A percentile compares a stretch with the other conserved stretches of the same genome.
Conservation (phyloP, 1,140 invertebrate genomes). For the Ips typographus region DNA sequence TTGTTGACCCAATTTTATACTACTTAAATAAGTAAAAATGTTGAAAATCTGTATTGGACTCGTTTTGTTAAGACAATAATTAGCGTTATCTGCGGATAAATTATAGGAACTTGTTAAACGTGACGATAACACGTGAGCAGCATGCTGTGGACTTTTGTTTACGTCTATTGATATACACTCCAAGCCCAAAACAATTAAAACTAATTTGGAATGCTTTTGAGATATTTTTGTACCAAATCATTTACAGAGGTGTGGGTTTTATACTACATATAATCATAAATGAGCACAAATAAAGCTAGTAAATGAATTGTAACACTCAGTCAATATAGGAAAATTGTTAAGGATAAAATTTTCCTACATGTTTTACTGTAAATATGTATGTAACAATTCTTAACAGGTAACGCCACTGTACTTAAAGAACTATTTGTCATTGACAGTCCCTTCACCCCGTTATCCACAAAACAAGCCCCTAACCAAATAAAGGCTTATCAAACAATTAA, state of each 20-base stretch:
- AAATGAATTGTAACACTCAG: too few species aligned
- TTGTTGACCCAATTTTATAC: too few species aligned
- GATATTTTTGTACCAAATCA: too few species aligned
- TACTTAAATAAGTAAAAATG: too few species aligned
- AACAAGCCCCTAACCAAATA: background rate
- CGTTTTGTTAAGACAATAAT: background rate
- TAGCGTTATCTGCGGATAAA: constrained; percentile 10
- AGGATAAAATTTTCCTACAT: too few species aligned
- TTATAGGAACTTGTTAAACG: constrained; percentile 14
- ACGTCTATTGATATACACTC: background rate
- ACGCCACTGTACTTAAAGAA: too few species aligned
- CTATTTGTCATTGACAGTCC: background rate
- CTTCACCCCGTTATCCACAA: background rate
- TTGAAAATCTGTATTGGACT: too few species aligned
- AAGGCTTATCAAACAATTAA: background rate
- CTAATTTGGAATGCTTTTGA: too few species aligned
- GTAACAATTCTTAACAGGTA: too few species aligned
- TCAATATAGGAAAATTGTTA: too few species aligned
- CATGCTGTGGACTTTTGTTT: constrained; percentile 11
- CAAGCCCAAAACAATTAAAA: constrained; percentile 1
- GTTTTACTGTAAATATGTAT: too few species aligned
- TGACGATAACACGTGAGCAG: constrained; percentile 20
- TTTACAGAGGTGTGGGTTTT: too few species aligned
- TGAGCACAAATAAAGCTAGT: background rate
- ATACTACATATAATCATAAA: background rate